A percentile compares a stretch with the other conserved stretches of the same genome.
Conservation (phyloP, 2,113 vertebrate genomes). For the Tychaedon coryphoeus region DNA sequence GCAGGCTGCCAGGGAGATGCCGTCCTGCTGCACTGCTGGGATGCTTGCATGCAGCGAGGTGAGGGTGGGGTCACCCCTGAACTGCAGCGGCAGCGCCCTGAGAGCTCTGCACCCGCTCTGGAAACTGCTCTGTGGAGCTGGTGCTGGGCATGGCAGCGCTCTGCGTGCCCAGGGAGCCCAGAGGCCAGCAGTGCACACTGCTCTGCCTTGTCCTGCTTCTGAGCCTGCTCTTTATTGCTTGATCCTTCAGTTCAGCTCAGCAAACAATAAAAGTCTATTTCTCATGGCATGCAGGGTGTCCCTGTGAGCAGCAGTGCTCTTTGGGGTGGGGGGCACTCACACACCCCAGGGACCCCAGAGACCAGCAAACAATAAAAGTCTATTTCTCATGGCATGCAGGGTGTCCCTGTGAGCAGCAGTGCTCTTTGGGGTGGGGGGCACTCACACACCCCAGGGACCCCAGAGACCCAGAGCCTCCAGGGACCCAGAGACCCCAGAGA, state of each 20-base stretch:
- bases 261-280: not conserved
- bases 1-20: not conserved
- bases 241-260: not conserved
- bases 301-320: not conserved
- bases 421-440: not conserved
- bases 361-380: not conserved
- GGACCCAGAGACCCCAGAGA: no score
- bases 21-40: not conserved
- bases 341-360: no score
- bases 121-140: not conserved
- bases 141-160: not conserved
- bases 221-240: not conserved
- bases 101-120: not conserved
- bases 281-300: fast-evolving
- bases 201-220: not conserved
- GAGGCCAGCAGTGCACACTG: not conserved
- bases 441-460: not conserved
- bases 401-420: fast-evolving
- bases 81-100: fast-evolving
- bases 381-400: fast-evolving
- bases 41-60: fast-evolving
- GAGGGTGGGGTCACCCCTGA: not conserved
- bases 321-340: fast-evolving
- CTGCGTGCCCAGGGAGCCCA: not conserved
- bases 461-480: no score